These are phyloP conservation scores for Diacarnus erythraeanus DNA, from an alignment of 37 sponge, comb jelly and placozoan species.

Conservation along the genomic window DNA sequence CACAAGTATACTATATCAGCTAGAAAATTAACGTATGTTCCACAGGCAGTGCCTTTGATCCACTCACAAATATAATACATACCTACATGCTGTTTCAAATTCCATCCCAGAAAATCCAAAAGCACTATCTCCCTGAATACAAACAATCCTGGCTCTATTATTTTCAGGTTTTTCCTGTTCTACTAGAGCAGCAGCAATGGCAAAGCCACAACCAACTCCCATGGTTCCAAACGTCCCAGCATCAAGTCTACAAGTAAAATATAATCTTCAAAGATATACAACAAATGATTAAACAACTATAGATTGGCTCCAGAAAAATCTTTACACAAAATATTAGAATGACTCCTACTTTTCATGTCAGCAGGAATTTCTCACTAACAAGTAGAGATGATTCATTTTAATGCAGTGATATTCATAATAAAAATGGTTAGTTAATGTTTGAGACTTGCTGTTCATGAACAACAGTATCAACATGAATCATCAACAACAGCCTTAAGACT, in stretches of 20 bases:
- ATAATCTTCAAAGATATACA: not conserved
- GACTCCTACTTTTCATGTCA: too few relatives aligned
- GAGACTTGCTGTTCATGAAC: too few relatives aligned
- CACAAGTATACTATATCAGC: too few relatives aligned
- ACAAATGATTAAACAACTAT: not conserved
- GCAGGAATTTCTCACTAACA: too few relatives aligned
- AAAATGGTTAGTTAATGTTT: too few relatives aligned
- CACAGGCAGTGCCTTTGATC: not conserved
- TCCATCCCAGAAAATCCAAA: slow-evolving; percentile 98
- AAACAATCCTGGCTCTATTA: slow-evolving; percentile 43
- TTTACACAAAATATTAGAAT: not conserved
- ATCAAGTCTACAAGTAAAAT: slow-evolving; percentile 69
- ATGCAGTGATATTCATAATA: too few relatives aligned
- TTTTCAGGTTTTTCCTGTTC: slow-evolving; percentile 15
- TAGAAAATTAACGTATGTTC: not conserved
- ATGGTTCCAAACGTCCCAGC: slow-evolving; percentile 96
- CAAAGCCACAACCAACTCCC: slow-evolving; percentile 93
- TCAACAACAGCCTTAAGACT: too few relatives aligned
- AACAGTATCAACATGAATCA: too few relatives aligned
- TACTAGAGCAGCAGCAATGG: slow-evolving; percentile 82
- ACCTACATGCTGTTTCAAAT: slow-evolving; percentile 88
- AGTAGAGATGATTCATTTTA: too few relatives aligned
- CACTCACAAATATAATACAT: slow-evolving; percentile 10
- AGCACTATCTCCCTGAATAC: slow-evolving; percentile 95
- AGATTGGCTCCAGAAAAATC: not conserved